Evolutionary conservation across 2,797 vertebrate genomes (phyloP).

Genomic region (Podargus strigoides): DNA sequence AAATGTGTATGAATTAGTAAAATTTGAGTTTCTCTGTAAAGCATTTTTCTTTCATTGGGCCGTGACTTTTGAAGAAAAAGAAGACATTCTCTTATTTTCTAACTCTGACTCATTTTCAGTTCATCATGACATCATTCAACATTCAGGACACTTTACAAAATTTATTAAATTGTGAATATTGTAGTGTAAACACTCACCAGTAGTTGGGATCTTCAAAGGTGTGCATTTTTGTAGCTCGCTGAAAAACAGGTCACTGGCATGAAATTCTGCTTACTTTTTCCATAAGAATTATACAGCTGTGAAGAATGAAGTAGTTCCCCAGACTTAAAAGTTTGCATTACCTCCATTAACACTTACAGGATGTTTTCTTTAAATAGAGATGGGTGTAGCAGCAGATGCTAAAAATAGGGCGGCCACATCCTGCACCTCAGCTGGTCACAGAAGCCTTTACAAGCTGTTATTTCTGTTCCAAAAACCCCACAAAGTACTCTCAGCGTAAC

Average conservation of each 20-base stretch:
- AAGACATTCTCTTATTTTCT: background rate
- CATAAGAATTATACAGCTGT: background rate
- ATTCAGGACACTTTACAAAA: background rate
- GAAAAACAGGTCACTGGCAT: background rate
- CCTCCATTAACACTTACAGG: background rate
- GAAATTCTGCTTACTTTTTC: background rate
- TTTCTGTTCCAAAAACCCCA: slow-evolving; percentile 10
- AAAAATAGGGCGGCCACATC: slow-evolving; percentile 35
- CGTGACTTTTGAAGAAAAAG: background rate
- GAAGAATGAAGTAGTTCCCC: background rate
- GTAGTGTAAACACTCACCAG: background rate
- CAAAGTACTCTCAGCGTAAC: background rate
- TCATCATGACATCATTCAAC: background rate
- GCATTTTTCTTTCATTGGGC: background rate
- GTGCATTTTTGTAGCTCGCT: background rate
- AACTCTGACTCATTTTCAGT: background rate
- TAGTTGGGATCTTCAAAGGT: background rate
- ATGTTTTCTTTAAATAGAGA: background rate
- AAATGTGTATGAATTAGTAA: background rate
- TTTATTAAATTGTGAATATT: background rate
- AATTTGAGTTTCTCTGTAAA: background rate
- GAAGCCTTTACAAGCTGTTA: background rate
- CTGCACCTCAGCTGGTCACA: background rate
- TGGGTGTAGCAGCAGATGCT: background rate
- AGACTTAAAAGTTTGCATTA: background rate